A percentile compares a stretch with the other conserved stretches of the same genome.
Evolutionary conservation across 2,888 invertebrate genomes (phyloP).

Genomic region (Hyppa rectilinea): DNA sequence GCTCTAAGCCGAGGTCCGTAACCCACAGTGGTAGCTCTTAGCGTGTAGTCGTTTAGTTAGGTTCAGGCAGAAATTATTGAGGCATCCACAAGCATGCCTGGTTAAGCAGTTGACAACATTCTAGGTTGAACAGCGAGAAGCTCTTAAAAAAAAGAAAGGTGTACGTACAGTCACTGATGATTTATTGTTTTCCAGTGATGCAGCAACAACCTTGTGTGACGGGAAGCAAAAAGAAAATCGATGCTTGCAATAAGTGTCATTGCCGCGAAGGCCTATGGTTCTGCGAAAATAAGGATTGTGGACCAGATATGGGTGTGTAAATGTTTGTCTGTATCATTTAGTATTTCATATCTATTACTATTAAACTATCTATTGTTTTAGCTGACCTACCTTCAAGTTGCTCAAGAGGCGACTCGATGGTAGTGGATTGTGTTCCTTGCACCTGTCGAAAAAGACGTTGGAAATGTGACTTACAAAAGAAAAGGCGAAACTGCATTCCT

Average conservation of each 20-base stretch:
- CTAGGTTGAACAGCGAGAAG: too few relatives aligned
- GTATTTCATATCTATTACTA: not conserved
- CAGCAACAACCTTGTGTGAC: not conserved
- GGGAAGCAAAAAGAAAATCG: not conserved
- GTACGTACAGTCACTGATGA: not conserved
- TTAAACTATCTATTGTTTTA: not conserved
- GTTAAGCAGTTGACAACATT: too few relatives aligned
- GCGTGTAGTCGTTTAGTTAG: too few relatives aligned
- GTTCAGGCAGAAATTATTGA: too few relatives aligned
- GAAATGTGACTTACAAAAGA: not conserved
- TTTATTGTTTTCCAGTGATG: not conserved
- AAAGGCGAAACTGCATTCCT: not conserved
- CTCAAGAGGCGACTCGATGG: not conserved
- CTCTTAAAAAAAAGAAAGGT: too few relatives aligned
- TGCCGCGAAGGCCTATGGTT: not conserved
- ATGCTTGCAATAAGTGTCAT: not conserved
- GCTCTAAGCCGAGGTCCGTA: too few relatives aligned
- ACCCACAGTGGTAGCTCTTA: too few relatives aligned
- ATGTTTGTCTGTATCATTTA: not conserved
- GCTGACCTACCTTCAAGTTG: not conserved
- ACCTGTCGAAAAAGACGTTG: not conserved
- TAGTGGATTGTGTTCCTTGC: not conserved
- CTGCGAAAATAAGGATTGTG: not conserved
- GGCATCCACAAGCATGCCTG: too few relatives aligned
- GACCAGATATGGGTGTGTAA: not conserved